Conservation (phyloP, 2,113 vertebrate species). For the Cheirogaleus medius region DNA sequence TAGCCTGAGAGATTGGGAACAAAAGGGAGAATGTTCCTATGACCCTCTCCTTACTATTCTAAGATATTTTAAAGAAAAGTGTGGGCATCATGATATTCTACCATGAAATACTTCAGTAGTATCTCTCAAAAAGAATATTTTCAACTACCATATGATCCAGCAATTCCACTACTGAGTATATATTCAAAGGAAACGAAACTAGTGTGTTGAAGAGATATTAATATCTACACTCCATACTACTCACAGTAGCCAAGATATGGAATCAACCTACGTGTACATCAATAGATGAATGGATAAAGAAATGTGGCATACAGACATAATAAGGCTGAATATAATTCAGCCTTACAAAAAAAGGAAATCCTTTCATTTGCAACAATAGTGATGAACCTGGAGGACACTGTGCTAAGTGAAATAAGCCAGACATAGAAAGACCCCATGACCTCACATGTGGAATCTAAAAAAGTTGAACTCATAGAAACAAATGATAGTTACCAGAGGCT, state of each 20-base stretch:
- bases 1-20: neutral
- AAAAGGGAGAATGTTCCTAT: neutral
- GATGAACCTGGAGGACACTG: neutral
- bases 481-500: neutral
- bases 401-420: neutral
- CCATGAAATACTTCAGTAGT: neutral
- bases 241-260: neutral
- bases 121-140: neutral
- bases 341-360: neutral
- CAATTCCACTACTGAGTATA: neutral
- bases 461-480: neutral
- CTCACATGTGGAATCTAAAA: neutral
- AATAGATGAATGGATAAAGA: neutral
- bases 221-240: neutral
- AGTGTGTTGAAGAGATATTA: neutral
- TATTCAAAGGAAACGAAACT: neutral
- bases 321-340: neutral
- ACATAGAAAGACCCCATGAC: neutral
- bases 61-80: neutral
- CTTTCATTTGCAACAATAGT: neutral
- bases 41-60: neutral
- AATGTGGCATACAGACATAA: neutral
- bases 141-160: neutral
- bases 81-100: neutral
- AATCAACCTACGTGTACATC: neutral